Conservation (phyloP, 2,797 vertebrate species). For the Apogon hyalosoma region DNA sequence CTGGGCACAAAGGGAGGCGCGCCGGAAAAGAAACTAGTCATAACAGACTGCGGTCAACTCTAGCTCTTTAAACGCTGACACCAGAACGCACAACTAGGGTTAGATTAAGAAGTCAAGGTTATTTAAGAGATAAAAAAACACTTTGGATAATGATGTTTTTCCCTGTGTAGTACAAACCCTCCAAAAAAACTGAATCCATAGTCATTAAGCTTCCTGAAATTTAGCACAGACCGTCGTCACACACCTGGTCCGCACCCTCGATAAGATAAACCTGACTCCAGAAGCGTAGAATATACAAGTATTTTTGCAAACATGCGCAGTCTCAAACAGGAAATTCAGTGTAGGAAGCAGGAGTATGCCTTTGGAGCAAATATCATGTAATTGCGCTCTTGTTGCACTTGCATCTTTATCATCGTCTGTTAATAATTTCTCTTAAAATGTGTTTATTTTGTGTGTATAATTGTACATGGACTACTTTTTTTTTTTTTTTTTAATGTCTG, state of each 20-base stretch:
- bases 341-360: conserved; percentile 17
- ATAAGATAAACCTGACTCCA: conserved; percentile 13
- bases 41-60: conserved; percentile 92
- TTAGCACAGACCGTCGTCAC: conserved; percentile 20
- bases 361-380: conserved; percentile 25
- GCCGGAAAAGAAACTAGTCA: conserved; percentile 86
- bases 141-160: conserved; percentile 27
- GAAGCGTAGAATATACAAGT: background rate
- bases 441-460: conserved; percentile 87
- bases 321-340: conserved; percentile 6
- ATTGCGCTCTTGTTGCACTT: conserved; percentile 50
- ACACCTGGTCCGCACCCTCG: conserved; percentile 3
- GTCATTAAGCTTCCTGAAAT: conserved; percentile 20
- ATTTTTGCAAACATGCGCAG: conserved; percentile 13
- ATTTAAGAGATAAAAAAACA: background rate
- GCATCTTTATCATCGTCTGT: conserved; percentile 45
- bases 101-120: background rate
- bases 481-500: conserved; percentile 56
- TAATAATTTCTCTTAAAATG: conserved; percentile 38
- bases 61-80: conserved; percentile 64
- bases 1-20: conserved; percentile 88
- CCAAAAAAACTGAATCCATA: conserved; percentile 40
- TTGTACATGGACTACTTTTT: conserved; percentile 88
- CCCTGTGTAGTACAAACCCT: conserved; percentile 21
- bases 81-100: conserved; percentile 5